Evolutionary conservation across 2,113 vertebrate species (phyloP), one percentile per base, ranked within the genome.

Genomic region (Empidonax alnorum): DNA sequence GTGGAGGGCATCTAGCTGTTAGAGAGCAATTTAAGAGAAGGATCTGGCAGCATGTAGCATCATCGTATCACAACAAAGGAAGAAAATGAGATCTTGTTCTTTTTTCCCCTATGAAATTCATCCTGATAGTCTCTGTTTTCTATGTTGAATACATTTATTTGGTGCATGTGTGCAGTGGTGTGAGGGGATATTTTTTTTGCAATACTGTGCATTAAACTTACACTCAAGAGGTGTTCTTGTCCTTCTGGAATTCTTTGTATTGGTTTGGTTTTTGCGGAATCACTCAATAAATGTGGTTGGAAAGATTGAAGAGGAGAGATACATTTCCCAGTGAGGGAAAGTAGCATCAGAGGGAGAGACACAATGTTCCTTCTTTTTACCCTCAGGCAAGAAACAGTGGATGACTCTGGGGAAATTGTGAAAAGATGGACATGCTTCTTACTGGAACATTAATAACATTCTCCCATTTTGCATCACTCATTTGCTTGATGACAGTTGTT

Each of bases 21-120:
- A 74, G 87, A 94, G 80, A 95, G 77, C 88, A 96, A 92, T 96
- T 95, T 96, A 89, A 83, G 84, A 91, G 87, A 87, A 90, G 93
- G 79, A 90, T 86, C 84, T 92, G 89, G 79, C 75, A 79, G 33
- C 44, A n/a, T 39, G 30, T 59, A 73, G 39, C 49, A 74, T 85
- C 28, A 4, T 42, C 42, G 59, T 65, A 81, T 69, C 91, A 75
- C 44, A 88, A 96, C 63, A 84, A 80, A 94, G n/a, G 31, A 86
- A 94, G 94, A 97, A 95, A 96, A 96, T 84, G 50, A 61, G 79
- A 92, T 67, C 66, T 91, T 93, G 87, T 81, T 61, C 19, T 69
- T 81, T 78, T 87, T 69, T 50, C 22, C 1, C 3, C 90, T 83
- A 77, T 84, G 75, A 97, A 97, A 97, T 93, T 91, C 61, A 96